Conservation (phyloP, 2,113 vertebrate species). For the Phalacrocorax pelagicus region DNA sequence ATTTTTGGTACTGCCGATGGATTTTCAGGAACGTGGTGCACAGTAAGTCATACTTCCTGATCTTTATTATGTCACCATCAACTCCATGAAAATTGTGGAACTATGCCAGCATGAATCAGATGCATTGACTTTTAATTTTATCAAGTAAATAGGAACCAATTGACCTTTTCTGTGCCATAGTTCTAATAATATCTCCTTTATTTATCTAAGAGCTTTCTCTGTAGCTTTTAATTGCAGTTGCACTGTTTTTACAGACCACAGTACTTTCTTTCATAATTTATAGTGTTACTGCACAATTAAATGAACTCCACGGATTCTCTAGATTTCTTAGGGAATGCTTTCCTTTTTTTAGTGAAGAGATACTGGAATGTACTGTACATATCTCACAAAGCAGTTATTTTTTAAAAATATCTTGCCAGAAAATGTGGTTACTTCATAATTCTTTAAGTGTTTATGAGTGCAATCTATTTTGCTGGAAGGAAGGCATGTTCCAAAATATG, state of each 20-base stretch:
- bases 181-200: constrained; percentile 23
- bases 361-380: neutral
- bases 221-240: constrained; percentile 30
- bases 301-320: neutral
- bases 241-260: neutral
- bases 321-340: neutral
- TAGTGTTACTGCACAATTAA: neutral
- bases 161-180: neutral
- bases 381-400: neutral
- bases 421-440: neutral
- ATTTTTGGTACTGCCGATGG: neutral
- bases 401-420: neutral
- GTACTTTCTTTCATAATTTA: neutral
- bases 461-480: constrained; percentile 22
- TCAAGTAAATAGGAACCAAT: neutral
- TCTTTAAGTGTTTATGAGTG: neutral
- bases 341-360: neutral
- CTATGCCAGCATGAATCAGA: neutral
- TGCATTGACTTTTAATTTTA: neutral
- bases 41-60: neutral
- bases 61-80: neutral
- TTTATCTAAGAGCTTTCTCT: constrained; percentile 33
- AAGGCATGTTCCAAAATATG: neutral
- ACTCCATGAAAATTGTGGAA: neutral
- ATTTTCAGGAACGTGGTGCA: neutral